Percentiles rank a stretch among this genome's conserved stretches.
Evolutionary conservation across 2,888 invertebrate genomes (phyloP).

Genomic region (Calameuta pallipes): DNA sequence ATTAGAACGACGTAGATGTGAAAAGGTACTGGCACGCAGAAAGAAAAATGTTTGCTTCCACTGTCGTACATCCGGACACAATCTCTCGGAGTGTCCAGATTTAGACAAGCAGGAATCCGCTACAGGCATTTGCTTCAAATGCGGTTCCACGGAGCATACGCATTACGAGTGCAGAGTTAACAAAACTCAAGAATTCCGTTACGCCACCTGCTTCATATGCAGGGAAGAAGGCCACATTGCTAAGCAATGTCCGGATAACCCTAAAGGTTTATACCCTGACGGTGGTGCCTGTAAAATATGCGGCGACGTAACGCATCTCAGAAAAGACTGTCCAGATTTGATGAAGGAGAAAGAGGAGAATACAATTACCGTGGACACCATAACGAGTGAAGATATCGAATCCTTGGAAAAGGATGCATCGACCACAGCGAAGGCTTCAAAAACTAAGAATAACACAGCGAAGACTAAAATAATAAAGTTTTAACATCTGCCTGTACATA

Average conservation of each 20-base stretch:
- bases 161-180: conserved; percentile 80
- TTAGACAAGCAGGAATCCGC: conserved; percentile 70
- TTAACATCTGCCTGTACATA: conserved; percentile 25
- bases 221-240: conserved; percentile 89
- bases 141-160: conserved; percentile 89
- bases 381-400: conserved; percentile 47
- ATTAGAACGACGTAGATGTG: conserved; percentile 77
- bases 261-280: conserved; percentile 86
- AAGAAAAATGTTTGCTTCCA: conserved; percentile 83
- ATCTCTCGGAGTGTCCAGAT: conserved; percentile 84
- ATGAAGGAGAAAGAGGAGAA: conserved; percentile 56
- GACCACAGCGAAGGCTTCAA: not conserved
- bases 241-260: conserved; percentile 89
- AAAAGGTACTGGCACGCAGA: conserved; percentile 76
- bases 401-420: conserved; percentile 40
- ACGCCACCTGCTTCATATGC: conserved; percentile 91
- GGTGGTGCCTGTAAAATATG: conserved; percentile 86
- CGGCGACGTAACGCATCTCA: conserved; percentile 87
- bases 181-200: conserved; percentile 77
- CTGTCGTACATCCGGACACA: conserved; percentile 83
- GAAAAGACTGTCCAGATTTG: conserved; percentile 81
- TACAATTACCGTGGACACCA: conserved; percentile 50
- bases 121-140: conserved; percentile 86
- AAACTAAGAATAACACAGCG: conserved; percentile 19
- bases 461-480: conserved; percentile 57